Evolutionary conservation across 2,888 invertebrate species (phyloP).

Genomic region (Beris morrisii): DNA sequence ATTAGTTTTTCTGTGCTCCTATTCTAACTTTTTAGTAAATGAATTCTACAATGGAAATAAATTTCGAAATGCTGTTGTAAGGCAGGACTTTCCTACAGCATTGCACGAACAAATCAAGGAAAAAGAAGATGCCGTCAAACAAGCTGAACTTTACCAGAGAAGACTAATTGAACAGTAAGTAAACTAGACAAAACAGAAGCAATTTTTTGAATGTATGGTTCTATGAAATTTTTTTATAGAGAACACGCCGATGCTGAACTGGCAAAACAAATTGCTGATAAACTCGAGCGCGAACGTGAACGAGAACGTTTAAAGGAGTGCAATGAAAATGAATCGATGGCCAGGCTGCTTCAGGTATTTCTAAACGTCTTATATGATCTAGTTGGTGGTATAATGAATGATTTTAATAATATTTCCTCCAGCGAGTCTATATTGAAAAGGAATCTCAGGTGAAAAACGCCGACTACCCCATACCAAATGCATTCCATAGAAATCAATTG

Average conservation of each 20-base stretch:
- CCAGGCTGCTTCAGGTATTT: constrained; percentile 58
- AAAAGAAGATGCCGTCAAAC: constrained; percentile 65
- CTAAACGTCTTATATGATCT: constrained; percentile 58
- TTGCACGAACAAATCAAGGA: constrained; percentile 72
- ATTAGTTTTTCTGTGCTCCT: constrained; percentile 11
- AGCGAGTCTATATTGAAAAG: constrained; percentile 25
- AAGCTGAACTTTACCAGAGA: constrained; percentile 62
- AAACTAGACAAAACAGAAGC: not conserved
- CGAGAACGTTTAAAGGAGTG: constrained; percentile 58
- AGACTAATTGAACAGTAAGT: constrained; percentile 68
- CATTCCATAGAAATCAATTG: constrained; percentile 29
- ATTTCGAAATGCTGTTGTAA: constrained; percentile 71
- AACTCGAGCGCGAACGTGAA: constrained; percentile 62
- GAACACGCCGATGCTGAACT: constrained; percentile 69
- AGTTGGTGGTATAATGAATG: constrained; percentile 52
- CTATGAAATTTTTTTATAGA: constrained; percentile 50
- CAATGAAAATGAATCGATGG: constrained; percentile 60
- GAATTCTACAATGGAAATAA: constrained; percentile 78
- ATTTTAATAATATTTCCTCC: constrained; percentile 4
- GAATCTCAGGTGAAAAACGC: constrained; percentile 46
- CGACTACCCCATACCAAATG: constrained; percentile 49
- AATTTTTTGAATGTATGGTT: not conserved
- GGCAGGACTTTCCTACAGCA: constrained; percentile 78
- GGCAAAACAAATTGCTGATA: constrained; percentile 68
- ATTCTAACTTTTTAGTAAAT: constrained; percentile 59